Evolutionary conservation across 1,140 invertebrate species (phyloP).

Genomic region (Tetraneura akinire): DNA sequence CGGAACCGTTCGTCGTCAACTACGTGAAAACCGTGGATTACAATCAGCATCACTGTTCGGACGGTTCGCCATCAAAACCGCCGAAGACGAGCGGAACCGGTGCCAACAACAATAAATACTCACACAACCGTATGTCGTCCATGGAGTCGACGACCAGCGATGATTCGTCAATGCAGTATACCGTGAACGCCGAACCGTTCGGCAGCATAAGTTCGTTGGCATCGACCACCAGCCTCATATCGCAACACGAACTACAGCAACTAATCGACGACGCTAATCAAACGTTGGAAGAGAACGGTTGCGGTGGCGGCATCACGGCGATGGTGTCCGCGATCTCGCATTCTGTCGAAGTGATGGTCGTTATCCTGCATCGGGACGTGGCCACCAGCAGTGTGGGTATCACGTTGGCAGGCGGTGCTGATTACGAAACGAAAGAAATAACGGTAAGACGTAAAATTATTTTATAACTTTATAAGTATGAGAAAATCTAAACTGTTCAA

Average conservation of each 20-base stretch:
- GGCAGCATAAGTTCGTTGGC: conserved; percentile 67
- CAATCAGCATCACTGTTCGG: neutral
- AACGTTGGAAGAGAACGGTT: conserved; percentile 63
- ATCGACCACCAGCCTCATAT: conserved; percentile 67
- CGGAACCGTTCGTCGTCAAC: neutral
- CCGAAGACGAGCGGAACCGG: neutral
- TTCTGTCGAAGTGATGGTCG: conserved; percentile 64
- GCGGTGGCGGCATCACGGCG: conserved; percentile 57
- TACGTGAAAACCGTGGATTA: conserved; percentile 44
- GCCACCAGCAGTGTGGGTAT: conserved; percentile 79
- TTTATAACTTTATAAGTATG: too few species aligned
- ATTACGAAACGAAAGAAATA: conserved; percentile 88
- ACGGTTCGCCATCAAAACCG: neutral
- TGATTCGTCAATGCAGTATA: conserved; percentile 59
- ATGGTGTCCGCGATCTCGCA: conserved; percentile 58
- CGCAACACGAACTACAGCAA: conserved; percentile 67
- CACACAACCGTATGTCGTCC: conserved; percentile 61
- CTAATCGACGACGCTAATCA: conserved; percentile 68
- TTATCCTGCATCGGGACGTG: conserved; percentile 66
- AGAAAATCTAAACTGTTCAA: too few species aligned
- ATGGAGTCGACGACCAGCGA: conserved; percentile 62
- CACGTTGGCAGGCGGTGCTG: conserved; percentile 81
- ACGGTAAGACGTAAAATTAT: too few species aligned
- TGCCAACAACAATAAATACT: conserved; percentile 13
- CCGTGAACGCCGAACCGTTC: conserved; percentile 64